Percentiles rank a stretch among this genome's conserved stretches.
These are phyloP conservation scores for Dendrolimus houi DNA, from an alignment of 2,888 invertebrate genomes.

Conservation along the genomic window DNA sequence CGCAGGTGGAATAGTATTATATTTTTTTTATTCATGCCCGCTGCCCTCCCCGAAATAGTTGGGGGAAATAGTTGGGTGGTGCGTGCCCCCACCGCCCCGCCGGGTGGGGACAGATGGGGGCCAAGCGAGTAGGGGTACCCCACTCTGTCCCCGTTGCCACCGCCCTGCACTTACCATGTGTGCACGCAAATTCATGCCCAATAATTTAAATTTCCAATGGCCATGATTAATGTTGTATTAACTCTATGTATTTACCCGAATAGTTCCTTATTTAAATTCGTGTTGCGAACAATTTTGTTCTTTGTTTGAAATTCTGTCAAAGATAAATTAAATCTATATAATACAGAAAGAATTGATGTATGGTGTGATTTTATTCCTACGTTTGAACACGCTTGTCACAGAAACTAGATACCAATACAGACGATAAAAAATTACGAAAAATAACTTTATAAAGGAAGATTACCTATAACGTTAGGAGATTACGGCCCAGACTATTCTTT, in stretches of 20 bases:
- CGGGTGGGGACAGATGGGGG: neutral
- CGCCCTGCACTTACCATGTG: conserved; percentile 53
- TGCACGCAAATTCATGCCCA: conserved; percentile 70
- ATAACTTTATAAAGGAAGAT: too few species aligned
- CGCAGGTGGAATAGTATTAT: conserved; percentile 71
- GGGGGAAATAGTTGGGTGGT: conserved; percentile 53
- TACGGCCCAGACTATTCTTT: too few species aligned
- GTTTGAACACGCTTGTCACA: too few species aligned
- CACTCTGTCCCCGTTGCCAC: conserved; percentile 9
- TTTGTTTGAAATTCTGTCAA: too few species aligned
- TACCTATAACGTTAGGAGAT: too few species aligned
- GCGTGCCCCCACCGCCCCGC: conserved; percentile 38
- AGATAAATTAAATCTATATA: too few species aligned
- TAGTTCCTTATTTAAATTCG: conserved; percentile 8
- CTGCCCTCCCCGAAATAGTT: conserved; percentile 69
- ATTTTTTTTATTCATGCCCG: conserved; percentile 62
- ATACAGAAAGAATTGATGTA: too few species aligned
- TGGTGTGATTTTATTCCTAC: too few species aligned
- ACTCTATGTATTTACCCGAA: conserved; percentile 33
- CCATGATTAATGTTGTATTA: conserved; percentile 62
- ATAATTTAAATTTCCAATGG: conserved; percentile 73
- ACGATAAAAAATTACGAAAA: too few species aligned
- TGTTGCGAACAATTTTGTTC: conserved; percentile 2
- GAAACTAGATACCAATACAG: too few species aligned
- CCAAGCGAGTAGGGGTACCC: neutral